Conservation (phyloP, 1,140 invertebrate species). For the Brachionus angularis region DNA sequence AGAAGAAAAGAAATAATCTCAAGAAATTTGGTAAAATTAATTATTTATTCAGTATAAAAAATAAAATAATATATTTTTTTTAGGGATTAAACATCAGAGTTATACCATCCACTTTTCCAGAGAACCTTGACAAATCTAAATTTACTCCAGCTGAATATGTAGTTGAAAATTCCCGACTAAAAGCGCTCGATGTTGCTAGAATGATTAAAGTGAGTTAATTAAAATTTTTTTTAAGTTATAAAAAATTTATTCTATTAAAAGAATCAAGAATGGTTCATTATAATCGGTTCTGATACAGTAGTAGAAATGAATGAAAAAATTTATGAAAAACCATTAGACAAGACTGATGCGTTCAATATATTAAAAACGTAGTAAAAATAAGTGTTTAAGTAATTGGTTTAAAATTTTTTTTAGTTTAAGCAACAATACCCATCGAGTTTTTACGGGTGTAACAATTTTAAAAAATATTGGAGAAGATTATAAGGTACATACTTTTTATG, state of each 20-base stretch:
- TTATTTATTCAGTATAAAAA: no score
- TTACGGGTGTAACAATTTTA: conserved; percentile 14
- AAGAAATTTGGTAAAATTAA: conserved; percentile 10
- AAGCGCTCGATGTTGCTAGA: conserved; percentile 4
- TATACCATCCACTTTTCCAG: conserved; percentile 33
- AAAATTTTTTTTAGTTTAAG: not conserved
- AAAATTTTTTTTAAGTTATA: not conserved
- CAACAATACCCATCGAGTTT: conserved; percentile 1
- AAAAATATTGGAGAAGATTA: not conserved
- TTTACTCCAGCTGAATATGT: conserved; percentile 33
- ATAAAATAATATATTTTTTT: no score
- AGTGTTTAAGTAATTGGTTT: not conserved
- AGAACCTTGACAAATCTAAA: conserved; percentile 19
- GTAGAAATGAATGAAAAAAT: conserved; percentile 5
- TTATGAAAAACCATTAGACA: conserved; percentile 36
- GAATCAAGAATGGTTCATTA: conserved; percentile 31
- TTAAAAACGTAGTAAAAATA: conserved; percentile 4
- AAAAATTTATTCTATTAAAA: not conserved
- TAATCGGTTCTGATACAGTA: conserved; percentile 40
- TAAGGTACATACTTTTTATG: conserved; percentile 67
- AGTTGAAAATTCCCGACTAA: conserved; percentile 34
- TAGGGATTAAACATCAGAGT: conserved; percentile 29
- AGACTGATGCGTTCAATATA: conserved; percentile 15
- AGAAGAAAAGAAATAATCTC: conserved; percentile 18
- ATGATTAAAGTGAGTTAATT: not conserved